These are phyloP conservation scores for Mnemiopsis leidyi DNA, from an alignment of 37 sponge, comb jelly and placozoan species.

Conservation along the genomic window DNA sequence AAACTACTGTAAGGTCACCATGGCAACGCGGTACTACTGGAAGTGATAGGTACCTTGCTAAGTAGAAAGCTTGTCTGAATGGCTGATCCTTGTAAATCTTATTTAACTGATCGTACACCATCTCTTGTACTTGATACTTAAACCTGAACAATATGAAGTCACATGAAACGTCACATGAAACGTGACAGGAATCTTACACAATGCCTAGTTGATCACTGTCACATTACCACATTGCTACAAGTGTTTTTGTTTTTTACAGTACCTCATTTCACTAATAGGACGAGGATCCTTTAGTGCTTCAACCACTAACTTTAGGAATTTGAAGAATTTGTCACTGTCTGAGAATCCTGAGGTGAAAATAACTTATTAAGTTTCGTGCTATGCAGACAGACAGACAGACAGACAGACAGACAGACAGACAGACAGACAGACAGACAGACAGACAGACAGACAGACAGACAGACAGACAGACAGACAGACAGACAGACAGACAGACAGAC, in stretches of 20 bases:
- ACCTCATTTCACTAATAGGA: neutral
- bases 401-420: neutral
- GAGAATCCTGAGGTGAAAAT: constrained; percentile 62
- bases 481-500: neutral
- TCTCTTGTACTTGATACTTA: constrained; percentile 50
- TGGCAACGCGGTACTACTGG: too few relatives aligned
- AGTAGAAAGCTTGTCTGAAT: constrained; percentile 36
- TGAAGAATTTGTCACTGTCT: constrained; percentile 24
- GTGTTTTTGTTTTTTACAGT: neutral
- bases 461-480: neutral
- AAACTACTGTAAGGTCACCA: too few relatives aligned
- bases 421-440: neutral
- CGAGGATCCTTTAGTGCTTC: constrained; percentile 2
- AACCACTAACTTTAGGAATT: constrained; percentile 37
- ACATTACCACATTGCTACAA: too few relatives aligned
- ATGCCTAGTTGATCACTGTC: too few relatives aligned
- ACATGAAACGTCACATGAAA: too few relatives aligned
- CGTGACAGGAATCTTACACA: too few relatives aligned
- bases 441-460: too few relatives aligned
- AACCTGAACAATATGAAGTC: too few relatives aligned
- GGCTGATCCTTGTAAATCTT: constrained; percentile 61
- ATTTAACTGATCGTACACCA: constrained; percentile 31
- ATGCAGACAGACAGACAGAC: neutral
- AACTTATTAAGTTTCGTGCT: too few relatives aligned
- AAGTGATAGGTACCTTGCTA: neutral